These are phyloP conservation scores for Nomia melanderi DNA, from an alignment of 1,140 invertebrate species.

Conservation along the genomic window DNA sequence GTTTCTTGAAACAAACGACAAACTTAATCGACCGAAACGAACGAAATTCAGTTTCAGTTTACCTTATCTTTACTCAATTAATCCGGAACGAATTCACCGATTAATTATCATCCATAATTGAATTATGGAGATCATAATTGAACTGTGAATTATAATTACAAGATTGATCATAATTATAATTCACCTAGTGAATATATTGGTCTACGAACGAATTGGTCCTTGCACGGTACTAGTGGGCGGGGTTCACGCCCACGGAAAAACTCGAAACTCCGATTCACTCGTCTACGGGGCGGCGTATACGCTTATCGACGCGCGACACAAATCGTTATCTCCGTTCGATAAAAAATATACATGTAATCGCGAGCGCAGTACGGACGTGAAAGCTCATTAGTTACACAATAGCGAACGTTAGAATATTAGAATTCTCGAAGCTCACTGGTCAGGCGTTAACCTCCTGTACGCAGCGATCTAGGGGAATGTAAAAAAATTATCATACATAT, in stretches of 20 bases:
- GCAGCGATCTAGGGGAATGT: not conserved
- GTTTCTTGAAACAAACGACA: not conserved
- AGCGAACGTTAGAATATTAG: constrained; percentile 29
- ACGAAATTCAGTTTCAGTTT: too few relatives aligned
- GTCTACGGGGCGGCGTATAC: constrained; percentile 2
- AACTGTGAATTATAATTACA: too few relatives aligned
- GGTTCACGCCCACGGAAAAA: not conserved
- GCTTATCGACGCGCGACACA: constrained; percentile 21
- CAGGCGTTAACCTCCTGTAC: not conserved
- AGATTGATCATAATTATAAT: not conserved
- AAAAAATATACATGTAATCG: constrained; percentile 5
- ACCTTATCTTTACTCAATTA: too few relatives aligned
- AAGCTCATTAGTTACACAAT: constrained; percentile 5
- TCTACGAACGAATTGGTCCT: constrained; percentile 45
- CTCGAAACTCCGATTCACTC: not conserved
- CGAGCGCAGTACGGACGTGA: not conserved
- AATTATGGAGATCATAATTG: too few relatives aligned
- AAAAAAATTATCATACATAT: not conserved
- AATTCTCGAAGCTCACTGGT: constrained; percentile 31
- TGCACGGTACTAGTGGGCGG: constrained; percentile 31
- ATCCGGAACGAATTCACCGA: too few relatives aligned
- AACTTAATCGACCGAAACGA: not conserved
- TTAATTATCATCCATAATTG: too few relatives aligned
- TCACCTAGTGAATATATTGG: too few relatives aligned
- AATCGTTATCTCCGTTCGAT: not conserved